phyloP scores from a whole-genome alignment of 64 coral and sea anemone genomes.

The Montipora capricornis region DNA sequence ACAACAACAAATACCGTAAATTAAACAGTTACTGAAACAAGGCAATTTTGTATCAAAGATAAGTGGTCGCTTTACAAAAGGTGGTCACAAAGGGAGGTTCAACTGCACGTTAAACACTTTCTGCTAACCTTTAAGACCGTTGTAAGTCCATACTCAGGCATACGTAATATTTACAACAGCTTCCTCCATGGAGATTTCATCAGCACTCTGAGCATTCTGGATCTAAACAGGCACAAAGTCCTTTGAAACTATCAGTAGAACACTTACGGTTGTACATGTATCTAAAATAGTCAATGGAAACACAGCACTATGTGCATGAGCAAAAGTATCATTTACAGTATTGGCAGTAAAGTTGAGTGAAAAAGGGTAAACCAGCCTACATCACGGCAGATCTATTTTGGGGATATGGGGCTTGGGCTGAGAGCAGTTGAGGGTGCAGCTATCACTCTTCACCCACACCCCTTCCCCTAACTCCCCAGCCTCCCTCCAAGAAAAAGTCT shows the following conservation, averaged over 20 bases:
- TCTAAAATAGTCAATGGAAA: too few relatives aligned
- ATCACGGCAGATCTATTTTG: background rate
- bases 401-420: background rate
- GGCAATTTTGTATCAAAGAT: background rate
- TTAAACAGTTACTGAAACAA: background rate
- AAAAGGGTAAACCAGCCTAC: constrained; percentile 2
- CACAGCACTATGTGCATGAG: too few relatives aligned
- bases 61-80: background rate
- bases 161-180: background rate
- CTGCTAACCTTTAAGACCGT: background rate
- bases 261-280: background rate
- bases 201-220: background rate
- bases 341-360: constrained; percentile 1
- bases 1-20: too few relatives aligned
- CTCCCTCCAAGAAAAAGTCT: background rate
- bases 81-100: background rate
- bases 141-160: background rate
- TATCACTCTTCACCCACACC: constrained; percentile 3
- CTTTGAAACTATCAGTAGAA: background rate
- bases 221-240: background rate
- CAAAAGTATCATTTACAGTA: background rate
- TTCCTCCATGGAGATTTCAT: background rate
- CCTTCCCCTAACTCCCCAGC: background rate
- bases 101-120: background rate
- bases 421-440: too few relatives aligned